Base-by-base conservation (phyloP, 1,140 invertebrate species). In the Dolichoris vasculosae region DNA sequence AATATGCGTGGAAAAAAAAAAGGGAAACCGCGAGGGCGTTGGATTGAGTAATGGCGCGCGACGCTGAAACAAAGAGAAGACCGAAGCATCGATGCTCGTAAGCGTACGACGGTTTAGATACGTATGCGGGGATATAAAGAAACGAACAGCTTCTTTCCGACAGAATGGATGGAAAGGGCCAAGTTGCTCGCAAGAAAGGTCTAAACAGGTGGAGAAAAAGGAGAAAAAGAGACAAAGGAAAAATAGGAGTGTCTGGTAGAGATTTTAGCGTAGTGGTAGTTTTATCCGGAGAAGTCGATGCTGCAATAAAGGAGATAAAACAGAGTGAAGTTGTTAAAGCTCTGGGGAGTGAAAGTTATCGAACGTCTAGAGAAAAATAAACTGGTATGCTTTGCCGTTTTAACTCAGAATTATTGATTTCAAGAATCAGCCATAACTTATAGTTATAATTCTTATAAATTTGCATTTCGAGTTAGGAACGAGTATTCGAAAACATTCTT, bases 251-350 rank as follows among this genome's bases (percentile, higher is more conserved):
- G 35, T 20, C 0, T 40, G 64, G 35, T 46, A 23, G 38, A 80
- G 59, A 26, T 77, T 77, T 13, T 55, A 77, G 46, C 35, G 46
- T 23, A 17, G 13, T 17, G 26, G 51, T 38, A 55, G 51, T 43
- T 64, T 26, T 64, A 67, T 80, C 30, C 30, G 71, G 63, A 23
- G 40, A 23, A 69, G 79, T 15, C 30, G 43, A 82, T 48, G n/a
- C 15, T n/a, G 35, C 55, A 63, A 30, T 3, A 79, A 51, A 46
- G 3, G 15, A 46, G 63, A 71, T 38, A 51, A 30, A 43, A 71
- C 38, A 26, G 11, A 63, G 59, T 38, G 15, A 63, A 81, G 63
- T 67, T 43, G 78, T 46, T 46, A 81, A 46, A 69, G 59, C 63
- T 3, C 15, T n/a, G 17, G 20, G 59, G 43, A 63, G 78, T 43